Evolutionary conservation across 2,888 invertebrate genomes (phyloP).

Genomic region (Quadriops clusia): DNA sequence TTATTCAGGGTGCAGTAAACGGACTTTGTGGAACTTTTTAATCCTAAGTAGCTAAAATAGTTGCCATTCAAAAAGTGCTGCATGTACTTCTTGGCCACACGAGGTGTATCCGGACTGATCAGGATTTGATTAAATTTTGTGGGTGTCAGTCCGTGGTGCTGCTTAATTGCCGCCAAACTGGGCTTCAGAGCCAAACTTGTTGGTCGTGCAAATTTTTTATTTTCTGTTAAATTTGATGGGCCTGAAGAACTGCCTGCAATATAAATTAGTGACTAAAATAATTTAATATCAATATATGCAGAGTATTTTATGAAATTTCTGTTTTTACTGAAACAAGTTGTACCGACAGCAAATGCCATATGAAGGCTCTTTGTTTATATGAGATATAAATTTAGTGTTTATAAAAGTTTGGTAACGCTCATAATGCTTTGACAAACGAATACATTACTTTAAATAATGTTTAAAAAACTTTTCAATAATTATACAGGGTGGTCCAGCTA

Average conservation of each 20-base stretch:
- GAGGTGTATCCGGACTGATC: constrained; percentile 83
- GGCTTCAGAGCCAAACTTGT: constrained; percentile 75
- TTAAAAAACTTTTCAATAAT: too few species aligned
- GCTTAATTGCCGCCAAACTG: constrained; percentile 69
- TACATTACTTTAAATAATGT: too few species aligned
- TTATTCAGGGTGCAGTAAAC: constrained; percentile 90
- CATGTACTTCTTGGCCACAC: constrained; percentile 79
- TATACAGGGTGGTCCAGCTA: too few species aligned
- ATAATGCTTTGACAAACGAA: too few species aligned
- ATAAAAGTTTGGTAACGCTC: too few species aligned
- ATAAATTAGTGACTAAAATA: too few species aligned
- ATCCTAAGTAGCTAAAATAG: constrained; percentile 80
- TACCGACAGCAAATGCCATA: too few species aligned
- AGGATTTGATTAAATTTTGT: constrained; percentile 72
- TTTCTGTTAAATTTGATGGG: constrained; percentile 30
- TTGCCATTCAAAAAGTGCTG: constrained; percentile 83
- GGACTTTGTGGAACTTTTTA: constrained; percentile 81
- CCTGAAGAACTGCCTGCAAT: constrained; percentile 9
- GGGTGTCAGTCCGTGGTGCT: constrained; percentile 71
- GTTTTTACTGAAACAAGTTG: too few species aligned
- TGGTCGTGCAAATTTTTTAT: constrained; percentile 64
- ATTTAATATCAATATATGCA: too few species aligned
- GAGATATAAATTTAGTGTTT: too few species aligned
- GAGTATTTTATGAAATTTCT: too few species aligned
- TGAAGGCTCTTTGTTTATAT: too few species aligned